Base-by-base conservation (phyloP, 2,888 invertebrate species). In the Gastracanthus pulcherrimus region DNA sequence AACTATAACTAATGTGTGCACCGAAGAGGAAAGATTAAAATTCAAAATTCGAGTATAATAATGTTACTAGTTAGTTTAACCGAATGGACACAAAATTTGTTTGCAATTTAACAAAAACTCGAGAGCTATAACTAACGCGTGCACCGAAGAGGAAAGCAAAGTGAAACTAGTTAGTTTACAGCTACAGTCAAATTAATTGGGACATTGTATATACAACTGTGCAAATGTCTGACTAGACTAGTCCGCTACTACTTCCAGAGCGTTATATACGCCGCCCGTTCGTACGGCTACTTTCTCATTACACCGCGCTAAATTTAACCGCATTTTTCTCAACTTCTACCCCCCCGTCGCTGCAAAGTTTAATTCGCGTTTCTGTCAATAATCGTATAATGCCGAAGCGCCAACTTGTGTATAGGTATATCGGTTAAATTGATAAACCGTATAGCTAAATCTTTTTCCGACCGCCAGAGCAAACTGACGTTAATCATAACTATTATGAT, bases 311-410 rank as follows among this genome's bases (percentile, higher is more conserved):
- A 72, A 60, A 62, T 72, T 72, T 72, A 72, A 60, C 60, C 6
- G 60, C 16, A 31, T 72, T 72, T 72, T 62, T 72, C 23, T 23
- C 41, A 29, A 41, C 41, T 72, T 31, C 31, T 41, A 6, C 55
- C 16, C 26, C 26, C n/a, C 7, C 36, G 26, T 26, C 55, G 26
- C 19, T 6, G 60, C 29, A 41, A 72, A 72, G 72, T 72, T 72
- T 72, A 60, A 72, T 72, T 72, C 72, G 45, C 31, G 41, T 26
- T 70, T 60, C 77, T 60, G 70, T 77, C 77, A 67, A 67, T 76
- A 76, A 66, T 31, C 41, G 67, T 16, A 66, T 58, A 76, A 76
- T 76, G 23, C 76, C 23, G 26, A 55, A 55, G 23, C 9, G 23
- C 34, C 16, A 13, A 38, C 55, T 58, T 19, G 13, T 19, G n/a